Percentiles rank a stretch among this genome's conserved stretches.
Evolutionary conservation across 2,888 invertebrate genomes (phyloP).

Genomic region (Parasteatoda lunata): DNA sequence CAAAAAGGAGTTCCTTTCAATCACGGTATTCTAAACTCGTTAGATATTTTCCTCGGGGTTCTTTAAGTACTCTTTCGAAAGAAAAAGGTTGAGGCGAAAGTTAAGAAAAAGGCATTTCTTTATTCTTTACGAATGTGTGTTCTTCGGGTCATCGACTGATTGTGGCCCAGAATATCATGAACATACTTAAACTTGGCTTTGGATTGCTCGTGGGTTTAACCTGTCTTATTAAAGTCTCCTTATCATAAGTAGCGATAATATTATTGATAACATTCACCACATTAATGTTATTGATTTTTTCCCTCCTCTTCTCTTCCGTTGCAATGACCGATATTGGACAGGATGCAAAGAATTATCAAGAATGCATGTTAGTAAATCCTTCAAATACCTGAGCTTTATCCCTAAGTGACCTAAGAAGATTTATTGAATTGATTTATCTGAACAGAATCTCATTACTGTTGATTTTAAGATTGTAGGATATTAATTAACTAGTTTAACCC

Average conservation of each 20-base stretch:
- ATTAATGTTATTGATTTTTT: not conserved
- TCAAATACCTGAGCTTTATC: not conserved
- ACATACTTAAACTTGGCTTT: slow-evolving; percentile 21
- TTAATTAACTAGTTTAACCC: too few relatives aligned
- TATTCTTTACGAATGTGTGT: slow-evolving; percentile 2
- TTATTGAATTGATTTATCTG: too few relatives aligned
- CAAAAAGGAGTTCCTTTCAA: slow-evolving; percentile 42
- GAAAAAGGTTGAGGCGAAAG: slow-evolving; percentile 46
- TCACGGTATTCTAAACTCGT: slow-evolving; percentile 25
- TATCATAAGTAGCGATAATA: slow-evolving; percentile 25
- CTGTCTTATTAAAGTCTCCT: slow-evolving; percentile 33
- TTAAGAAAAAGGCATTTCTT: slow-evolving; percentile 25
- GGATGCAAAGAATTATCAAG: not conserved
- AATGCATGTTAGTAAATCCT: not conserved
- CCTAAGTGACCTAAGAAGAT: not conserved
- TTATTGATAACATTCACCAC: not conserved
- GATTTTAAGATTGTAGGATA: too few relatives aligned
- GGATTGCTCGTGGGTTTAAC: slow-evolving; percentile 38
- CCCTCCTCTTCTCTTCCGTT: not conserved
- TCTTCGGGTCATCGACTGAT: slow-evolving; percentile 46
- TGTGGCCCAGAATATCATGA: slow-evolving; percentile 45
- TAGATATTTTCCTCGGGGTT: slow-evolving; percentile 33
- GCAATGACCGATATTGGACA: not conserved
- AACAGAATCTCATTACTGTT: too few relatives aligned
- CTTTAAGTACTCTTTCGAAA: slow-evolving; percentile 25